A percentile compares a stretch with the other conserved stretches of the same genome.
Conservation (phyloP, 2,113 vertebrate genomes). For the Urocolius indicus region DNA sequence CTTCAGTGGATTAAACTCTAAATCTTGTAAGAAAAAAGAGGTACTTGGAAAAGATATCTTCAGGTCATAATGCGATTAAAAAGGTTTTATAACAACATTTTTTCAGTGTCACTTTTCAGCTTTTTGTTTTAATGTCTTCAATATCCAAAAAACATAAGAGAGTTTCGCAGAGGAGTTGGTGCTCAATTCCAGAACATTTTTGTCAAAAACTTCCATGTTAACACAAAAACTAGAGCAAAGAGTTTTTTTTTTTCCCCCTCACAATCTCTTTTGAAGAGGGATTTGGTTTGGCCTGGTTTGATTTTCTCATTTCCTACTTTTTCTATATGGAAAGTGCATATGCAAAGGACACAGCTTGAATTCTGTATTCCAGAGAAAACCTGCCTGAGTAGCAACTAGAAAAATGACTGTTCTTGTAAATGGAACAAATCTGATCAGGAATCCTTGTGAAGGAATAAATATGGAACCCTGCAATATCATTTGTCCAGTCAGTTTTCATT, state of each 20-base stretch:
- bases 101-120: background rate
- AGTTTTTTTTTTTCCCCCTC: fast-evolving
- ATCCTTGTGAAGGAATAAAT: background rate
- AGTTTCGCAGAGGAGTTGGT: background rate
- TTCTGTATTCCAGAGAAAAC: background rate
- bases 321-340: background rate
- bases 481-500: conserved; percentile 41
- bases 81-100: background rate
- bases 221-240: background rate
- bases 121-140: background rate
- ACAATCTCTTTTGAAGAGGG: background rate
- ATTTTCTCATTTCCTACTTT: background rate
- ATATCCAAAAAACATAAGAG: background rate
- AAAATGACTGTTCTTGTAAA: background rate
- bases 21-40: background rate
- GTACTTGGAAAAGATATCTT: background rate
- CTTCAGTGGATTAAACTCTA: background rate
- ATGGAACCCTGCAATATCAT: conserved; percentile 15
- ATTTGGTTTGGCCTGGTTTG: background rate
- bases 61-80: background rate
- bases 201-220: background rate
- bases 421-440: background rate
- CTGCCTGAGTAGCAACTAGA: background rate
- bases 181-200: background rate
- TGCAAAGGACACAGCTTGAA: background rate